These are phyloP conservation scores for Atethmia centrago DNA, from an alignment of 2,888 invertebrate genomes.

Conservation along the genomic window DNA sequence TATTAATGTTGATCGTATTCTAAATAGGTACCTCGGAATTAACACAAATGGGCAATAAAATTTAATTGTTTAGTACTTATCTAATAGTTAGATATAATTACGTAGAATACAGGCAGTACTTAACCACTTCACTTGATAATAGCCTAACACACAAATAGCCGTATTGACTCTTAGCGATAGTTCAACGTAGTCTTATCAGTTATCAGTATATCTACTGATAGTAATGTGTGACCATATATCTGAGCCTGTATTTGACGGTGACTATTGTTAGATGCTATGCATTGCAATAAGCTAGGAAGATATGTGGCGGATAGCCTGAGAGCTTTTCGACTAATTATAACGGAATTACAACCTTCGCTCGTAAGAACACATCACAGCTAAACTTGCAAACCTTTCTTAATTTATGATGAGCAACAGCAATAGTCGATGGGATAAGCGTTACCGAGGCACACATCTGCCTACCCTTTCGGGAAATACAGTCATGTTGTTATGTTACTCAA, in stretches of 20 bases:
- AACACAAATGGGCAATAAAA: background rate
- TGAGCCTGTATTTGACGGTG: background rate
- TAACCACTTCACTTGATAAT: background rate
- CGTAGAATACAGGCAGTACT: background rate
- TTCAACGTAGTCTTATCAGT: constrained; percentile 20
- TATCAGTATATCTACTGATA: constrained; percentile 29
- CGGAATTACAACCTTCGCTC: background rate
- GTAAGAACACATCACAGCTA: background rate
- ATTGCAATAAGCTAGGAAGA: background rate
- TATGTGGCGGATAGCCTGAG: no score
- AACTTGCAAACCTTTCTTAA: background rate
- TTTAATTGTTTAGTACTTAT: background rate
- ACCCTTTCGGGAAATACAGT: background rate
- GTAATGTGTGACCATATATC: constrained; percentile 20
- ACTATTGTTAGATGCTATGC: constrained; percentile 6
- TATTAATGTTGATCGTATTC: background rate
- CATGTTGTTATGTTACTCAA: background rate
- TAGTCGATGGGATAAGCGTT: no score
- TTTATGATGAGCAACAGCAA: background rate
- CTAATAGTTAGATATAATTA: background rate
- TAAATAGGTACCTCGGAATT: background rate
- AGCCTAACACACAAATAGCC: constrained; percentile 28
- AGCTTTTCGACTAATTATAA: background rate
- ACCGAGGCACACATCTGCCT: background rate
- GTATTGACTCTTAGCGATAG: constrained; percentile 18